Evolutionary conservation across 2,113 vertebrate species (phyloP), one percentile per base, ranked within the genome.

Genomic region (Oreocharis arfaki): DNA sequence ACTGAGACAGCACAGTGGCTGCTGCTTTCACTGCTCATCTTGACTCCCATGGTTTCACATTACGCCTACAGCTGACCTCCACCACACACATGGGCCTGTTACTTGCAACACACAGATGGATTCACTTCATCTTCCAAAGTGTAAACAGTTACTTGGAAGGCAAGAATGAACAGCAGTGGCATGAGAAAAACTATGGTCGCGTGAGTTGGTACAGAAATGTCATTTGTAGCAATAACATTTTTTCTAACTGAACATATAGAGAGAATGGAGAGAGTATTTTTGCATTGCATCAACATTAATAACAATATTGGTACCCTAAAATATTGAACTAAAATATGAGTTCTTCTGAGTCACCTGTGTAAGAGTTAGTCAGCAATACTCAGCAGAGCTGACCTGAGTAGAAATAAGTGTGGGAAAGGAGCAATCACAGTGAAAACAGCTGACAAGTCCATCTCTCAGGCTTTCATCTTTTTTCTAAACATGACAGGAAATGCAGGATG

Each of bases 131-230:
- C 81, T 63, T 85, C 67, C 42, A 5, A 77, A 84, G 74, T 12
- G 17, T 71, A 78, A 96, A 78, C 91, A 82, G 65, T 52, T 93
- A 68, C 53, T 89, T 93, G 82, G 69, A 89, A 93, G 67, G 94
- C 86, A 84, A 56, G 93, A 95, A 57, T 68, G 70, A 87, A 87
- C 65, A 87, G 65, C 81, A 93, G 56, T 52, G 28, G 56, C 65
- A 55, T 42, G 16, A 91, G 65, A 60, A 87, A 67, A 78, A 22
- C 39, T 49, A 57, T 8, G 1, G 39, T 84, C 82, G n/a, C 44
- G 39, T 59, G 79, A 59, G 56, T 79, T 21, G 23, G 56, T 84
- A 85, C 22, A 30, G 74, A 70, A 93, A 24, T 71, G 70, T 84
- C 47, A 71, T 87, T 84, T 84, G 65, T 50, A 87, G 65, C 57